Conservation (phyloP, 2,113 vertebrate species). For the Brachyhypopomus occidentalis region DNA sequence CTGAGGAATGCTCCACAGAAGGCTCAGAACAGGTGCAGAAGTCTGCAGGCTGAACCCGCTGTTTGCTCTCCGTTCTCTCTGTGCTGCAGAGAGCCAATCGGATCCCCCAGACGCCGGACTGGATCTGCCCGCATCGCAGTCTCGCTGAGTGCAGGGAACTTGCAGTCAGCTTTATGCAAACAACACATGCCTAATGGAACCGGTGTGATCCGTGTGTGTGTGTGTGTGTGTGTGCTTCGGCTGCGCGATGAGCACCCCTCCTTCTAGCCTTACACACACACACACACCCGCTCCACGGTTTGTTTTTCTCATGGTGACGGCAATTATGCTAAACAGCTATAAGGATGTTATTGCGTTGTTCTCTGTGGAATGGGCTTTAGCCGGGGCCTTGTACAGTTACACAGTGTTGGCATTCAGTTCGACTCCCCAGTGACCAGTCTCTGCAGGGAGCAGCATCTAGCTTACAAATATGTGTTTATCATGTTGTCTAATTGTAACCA, state of each 20-base stretch:
- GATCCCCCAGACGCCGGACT: constrained; percentile 16
- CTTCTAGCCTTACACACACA: too few relatives aligned
- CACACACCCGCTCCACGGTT: background rate
- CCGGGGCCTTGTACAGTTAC: background rate
- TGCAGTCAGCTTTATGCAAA: constrained; percentile 14
- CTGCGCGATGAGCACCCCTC: too few relatives aligned
- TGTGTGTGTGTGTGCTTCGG: too few relatives aligned
- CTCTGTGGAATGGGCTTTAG: background rate
- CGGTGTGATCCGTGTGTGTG: too few relatives aligned
- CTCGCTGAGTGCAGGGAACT: constrained; percentile 29
- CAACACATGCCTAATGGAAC: background rate
- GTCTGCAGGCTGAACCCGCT: background rate
- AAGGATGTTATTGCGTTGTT: background rate
- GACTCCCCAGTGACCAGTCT: too few relatives aligned
- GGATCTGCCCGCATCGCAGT: constrained; percentile 10
- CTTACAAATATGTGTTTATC: too few relatives aligned
- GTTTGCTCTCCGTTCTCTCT: background rate
- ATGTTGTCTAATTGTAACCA: too few relatives aligned
- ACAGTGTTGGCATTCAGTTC: background rate
- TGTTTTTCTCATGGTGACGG: constrained; percentile 32
- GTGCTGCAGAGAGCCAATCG: background rate
- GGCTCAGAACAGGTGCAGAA: background rate
- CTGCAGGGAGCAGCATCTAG: too few relatives aligned
- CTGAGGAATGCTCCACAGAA: background rate
- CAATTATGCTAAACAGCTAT: constrained; percentile 28